Base-by-base conservation (phyloP, 1,140 invertebrate genomes). In the Coelopa frigida region DNA sequence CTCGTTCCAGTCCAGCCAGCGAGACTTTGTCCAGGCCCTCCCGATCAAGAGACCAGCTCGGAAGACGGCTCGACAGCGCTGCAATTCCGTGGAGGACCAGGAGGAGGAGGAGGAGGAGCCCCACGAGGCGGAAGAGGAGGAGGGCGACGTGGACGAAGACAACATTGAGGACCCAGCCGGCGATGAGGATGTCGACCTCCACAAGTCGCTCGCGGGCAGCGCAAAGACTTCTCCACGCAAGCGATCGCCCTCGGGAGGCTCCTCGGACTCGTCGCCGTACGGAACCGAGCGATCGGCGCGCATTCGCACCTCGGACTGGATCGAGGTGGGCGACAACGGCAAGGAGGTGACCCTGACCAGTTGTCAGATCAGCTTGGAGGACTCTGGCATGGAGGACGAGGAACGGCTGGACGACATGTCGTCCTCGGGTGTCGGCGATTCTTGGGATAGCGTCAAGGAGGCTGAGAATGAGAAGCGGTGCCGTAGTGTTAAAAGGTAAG, bases 371-470 rank as follows among this genome's bases (percentile, higher is more conserved):
- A 66, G 63, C 35, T 52, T 69, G 12, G 67, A 70, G 51, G 67
- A 70, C 35, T 69, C 66, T 11, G 67, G 67, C 35, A 53, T 70
- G 49, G 67, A 70, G 47, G 67, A 70, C 46, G 67, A 70, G 50
- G 67, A 70, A 45, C 63, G 66, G 5, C 48, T 66, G 40, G 64
- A 68, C 35, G 64, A 68, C 40, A 68, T 66, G 62, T 67, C 64
- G 15, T 68, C 61, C 4, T 61, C 65, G 20, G 65, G 66, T 20
- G 67, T 70, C 10, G 67, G 67, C 42, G 67, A 70, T 39, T 69
- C 66, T n/a, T 70, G 67, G 67, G 67, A 70, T 27, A 70, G 67
- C 43, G 66, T 67, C 44, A 69, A 70, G 58, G 66, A 70, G 48
- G 61, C 59, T 6, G 60, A 68, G 53, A 61, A 55, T 46, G 31